Base-by-base conservation (phyloP, 1,140 invertebrate genomes). In the Acyrthosiphon pisum region DNA sequence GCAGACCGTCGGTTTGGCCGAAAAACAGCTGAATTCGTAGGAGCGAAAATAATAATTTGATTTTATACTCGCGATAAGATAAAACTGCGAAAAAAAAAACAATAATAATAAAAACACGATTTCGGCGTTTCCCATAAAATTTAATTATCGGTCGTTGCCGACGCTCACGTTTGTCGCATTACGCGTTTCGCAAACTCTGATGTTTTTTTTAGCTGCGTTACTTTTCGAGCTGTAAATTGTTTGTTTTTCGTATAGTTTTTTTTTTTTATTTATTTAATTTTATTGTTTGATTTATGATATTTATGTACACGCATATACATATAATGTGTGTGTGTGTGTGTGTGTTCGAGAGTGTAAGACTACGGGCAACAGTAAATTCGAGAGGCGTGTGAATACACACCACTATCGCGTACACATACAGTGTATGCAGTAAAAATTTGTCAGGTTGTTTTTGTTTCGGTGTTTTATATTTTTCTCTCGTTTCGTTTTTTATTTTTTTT, bases 401-500 rank as follows among this genome's bases (percentile, higher is more conserved):
- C 20, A 41, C n/a, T 76, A 26, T 44, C 22, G 83, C 41, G 83
- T 44, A 14, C 41, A 89, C n/a, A 14, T 35, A 53, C 35, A 53
- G 20, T 14, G 88, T 46, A 7, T 86, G 44, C 22, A 26, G 37
- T 56, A 89, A 35, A 41, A 89, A 37, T 53, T 89, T 53, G 20
- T 56, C 87, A 56, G 88, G n/a, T 89, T 89, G n/a, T 86, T 86
- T 86, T 84, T 84, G n/a, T 86, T 83, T 83, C 20, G 84, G n/a
- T n/a, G 41, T 87, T 89, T 89, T 89, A 35, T 48, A 88, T 88
- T 48, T 87, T 48, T 87, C n/a, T 48, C 46, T 35, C n/a, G 20
- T 53, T 41, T 41, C 37, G 22, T 89, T 53, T 89, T 88, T 56
- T 89, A 56, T 53, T 89, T 18, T 53, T 26, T 35, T 50, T 48